A percentile compares a stretch with the other conserved stretches of the same genome.
phyloP scores from a whole-genome alignment of 2,797 vertebrate genomes.

The Gephyroberyx darwinii region DNA sequence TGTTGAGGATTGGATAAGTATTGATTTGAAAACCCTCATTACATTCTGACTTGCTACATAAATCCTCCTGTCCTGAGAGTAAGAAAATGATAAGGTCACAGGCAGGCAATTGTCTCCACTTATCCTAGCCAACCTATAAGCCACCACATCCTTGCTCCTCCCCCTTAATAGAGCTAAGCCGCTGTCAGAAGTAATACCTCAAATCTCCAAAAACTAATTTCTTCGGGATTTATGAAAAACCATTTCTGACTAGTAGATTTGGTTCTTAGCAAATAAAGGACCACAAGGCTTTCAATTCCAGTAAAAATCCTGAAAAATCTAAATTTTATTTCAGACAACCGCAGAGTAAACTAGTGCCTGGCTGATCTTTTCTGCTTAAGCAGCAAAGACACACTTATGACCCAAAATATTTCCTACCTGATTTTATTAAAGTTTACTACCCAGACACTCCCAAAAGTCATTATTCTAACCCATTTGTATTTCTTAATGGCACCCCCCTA shows the following conservation, averaged over 20 bases:
- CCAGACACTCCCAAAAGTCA: not conserved
- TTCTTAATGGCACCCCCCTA: not conserved
- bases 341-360: no score
- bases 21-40: slow-evolving; percentile 58
- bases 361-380: no score
- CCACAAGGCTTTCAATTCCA: no score
- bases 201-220: not conserved
- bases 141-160: not conserved
- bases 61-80: slow-evolving; percentile 46
- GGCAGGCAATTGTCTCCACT: slow-evolving; percentile 24
- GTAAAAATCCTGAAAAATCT: no score
- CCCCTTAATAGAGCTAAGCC: not conserved
- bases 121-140: slow-evolving; percentile 3
- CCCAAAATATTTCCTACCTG: no score
- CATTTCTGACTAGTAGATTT: no score
- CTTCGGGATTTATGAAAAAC: not conserved
- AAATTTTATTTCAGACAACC: no score
- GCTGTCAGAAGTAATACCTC: not conserved
- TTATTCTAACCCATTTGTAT: not conserved
- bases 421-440: not conserved
- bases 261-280: no score
- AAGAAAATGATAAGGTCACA: slow-evolving; percentile 35
- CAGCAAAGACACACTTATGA: no score
- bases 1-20: slow-evolving; percentile 35
- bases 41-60: slow-evolving; percentile 39